A percentile compares a stretch with the other conserved stretches of the same genome.
Evolutionary conservation across 2,888 invertebrate species (phyloP).

Genomic region (Odontocerum albicorne): DNA sequence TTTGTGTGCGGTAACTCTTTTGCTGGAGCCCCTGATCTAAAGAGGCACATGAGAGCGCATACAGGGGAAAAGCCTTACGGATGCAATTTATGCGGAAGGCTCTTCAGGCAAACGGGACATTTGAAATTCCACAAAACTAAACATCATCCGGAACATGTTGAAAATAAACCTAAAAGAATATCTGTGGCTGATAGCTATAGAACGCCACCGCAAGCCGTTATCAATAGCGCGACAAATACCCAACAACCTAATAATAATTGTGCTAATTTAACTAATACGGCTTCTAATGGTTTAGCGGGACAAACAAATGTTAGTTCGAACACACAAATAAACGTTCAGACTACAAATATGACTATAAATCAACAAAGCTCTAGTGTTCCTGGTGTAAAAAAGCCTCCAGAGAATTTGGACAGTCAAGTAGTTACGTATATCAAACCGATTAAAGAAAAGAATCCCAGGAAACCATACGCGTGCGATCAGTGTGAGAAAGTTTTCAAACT

Average conservation of each 20-base stretch:
- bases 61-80: conserved; percentile 1
- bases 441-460: neutral
- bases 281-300: too few species aligned
- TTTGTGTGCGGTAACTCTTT: conserved; percentile 3
- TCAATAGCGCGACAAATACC: too few species aligned
- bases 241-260: neutral
- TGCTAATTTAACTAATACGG: neutral
- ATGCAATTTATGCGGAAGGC: conserved; percentile 1
- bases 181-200: too few species aligned
- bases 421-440: conserved; percentile 1
- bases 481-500: conserved; percentile 2
- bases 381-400: neutral
- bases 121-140: neutral
- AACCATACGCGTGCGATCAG: neutral
- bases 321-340: neutral
- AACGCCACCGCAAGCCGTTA: too few species aligned
- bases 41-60: conserved; percentile 2
- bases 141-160: conserved; percentile 6
- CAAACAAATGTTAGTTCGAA: too few species aligned
- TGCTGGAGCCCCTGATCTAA: conserved; percentile 1
- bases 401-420: neutral
- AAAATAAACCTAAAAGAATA: neutral
- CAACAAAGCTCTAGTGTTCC: neutral
- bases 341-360: neutral
- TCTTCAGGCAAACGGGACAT: conserved; percentile 7